Base-by-base conservation (phyloP, 2,797 vertebrate genomes). In the Anguilla obscura region DNA sequence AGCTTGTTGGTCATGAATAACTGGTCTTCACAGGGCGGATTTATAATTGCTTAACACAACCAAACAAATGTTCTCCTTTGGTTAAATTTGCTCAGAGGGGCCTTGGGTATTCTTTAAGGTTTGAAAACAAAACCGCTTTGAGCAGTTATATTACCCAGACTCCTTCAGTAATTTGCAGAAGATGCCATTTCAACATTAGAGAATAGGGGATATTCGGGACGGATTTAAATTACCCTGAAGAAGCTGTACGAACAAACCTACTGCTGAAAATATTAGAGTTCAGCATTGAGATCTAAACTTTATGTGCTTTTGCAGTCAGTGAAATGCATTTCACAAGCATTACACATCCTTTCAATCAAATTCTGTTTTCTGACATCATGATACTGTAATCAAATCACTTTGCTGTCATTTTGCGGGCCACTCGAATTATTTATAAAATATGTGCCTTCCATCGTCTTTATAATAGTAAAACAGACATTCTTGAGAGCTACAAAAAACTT, bases 361-460 rank as follows among this genome's bases (percentile, higher is more conserved):
- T 82, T 82, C 40, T 1, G 7, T 48, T 50, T 82, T 50, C 45
- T 82, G 79, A 18, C 40, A n/a, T 82, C 21, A 45, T 50, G 36
- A n/a, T 48, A 45, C 40, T 45, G 40, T 45, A 82, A 82, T 24
- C 45, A n/a, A 24, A 18, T 50, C 40, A 50, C 18, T 82, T 80
- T 45, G 76, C 76, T 45, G 36, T 80, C 79, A n/a, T 82, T 82
- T 82, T 82, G 40, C 40, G 24, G 40, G 79, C 45, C 79, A 12
- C 45, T 50, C 45, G n/a, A 48, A 45, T 82, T n/a, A 82, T 82
- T 82, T 82, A 50, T 82, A 48, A n/a, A 48, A 82, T 48, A 50
- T 50, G 40, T 50, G 40, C 40, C 24, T 82, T 82, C 36, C 16
- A 14, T 0, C 18, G 40, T 82, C 79, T n/a, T 24, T 9, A 40